Base-by-base conservation (phyloP, 2,113 vertebrate species). In the Caracal caracal region DNA sequence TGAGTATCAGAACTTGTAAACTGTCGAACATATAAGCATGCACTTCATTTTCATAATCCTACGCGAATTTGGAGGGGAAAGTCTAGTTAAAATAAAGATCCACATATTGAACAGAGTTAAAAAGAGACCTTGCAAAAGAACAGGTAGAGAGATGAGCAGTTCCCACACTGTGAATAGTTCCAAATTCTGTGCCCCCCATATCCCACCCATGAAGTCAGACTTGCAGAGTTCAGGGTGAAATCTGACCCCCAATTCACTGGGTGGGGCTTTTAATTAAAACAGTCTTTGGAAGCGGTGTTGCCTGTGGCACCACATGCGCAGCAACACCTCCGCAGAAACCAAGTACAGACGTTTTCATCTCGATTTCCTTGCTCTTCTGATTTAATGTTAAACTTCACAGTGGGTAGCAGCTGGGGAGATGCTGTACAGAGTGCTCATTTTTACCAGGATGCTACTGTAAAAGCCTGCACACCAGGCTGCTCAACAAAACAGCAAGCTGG, bases 81-180 rank as follows among this genome's bases (percentile, higher is more conserved):
- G 37, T 30, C 43, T 75, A 73, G 89, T 85, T 56, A 68, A 90
- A 90, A 83, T 94, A 51, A 63, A 92, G 68, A 95, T 13, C 12
- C 26, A 79, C 40, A 53, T 28, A 35, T 78, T 73, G 79, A 93
- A 92, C 2, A 10, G 33, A 70, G n/a, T 90, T 47, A 51, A 85
- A 81, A 82, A 75, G 2, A 6, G 80, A 86, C 6, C 22, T 11
- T 88, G 79, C 24, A 84, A 93, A 35, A 40, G 82, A 81, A 30
- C 1, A 61, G 20, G 47, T 9, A 79, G 63, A 89, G 20, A 53
- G 47, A 8, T 13, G 68, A 30, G 35, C 1, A n/a, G 26, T 63
- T 71, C 26, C n/a, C 26, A 59, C 53, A 59, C 53, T 59, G 10
- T 11, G 51, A 35, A 47, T 37, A 30, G 65, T 93, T 86, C 56